Percentiles rank a stretch among this genome's conserved stretches.
These are phyloP conservation scores for Limnephilus rhombicus DNA, from an alignment of 2,888 invertebrate genomes.

Conservation along the genomic window DNA sequence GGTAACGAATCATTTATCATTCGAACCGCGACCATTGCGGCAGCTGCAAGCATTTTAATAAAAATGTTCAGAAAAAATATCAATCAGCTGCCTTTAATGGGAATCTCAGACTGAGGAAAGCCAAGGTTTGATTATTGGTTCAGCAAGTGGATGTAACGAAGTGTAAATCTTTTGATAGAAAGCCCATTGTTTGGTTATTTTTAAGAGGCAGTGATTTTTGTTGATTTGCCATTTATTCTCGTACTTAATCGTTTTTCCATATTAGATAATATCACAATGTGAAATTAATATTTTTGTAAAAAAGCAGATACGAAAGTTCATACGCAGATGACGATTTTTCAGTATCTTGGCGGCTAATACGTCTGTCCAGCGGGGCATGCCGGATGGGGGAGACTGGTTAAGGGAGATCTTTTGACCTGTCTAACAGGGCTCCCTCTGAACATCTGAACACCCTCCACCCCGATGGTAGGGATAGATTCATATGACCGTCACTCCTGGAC, in stretches of 20 bases:
- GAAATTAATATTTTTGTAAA: no score
- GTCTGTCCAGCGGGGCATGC: no score
- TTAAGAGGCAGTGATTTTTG: background rate
- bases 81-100: slow-evolving; percentile 61
- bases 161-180: background rate
- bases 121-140: slow-evolving; percentile 49
- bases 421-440: no score
- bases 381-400: no score
- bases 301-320: no score
- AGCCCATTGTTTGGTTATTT: slow-evolving; percentile 26
- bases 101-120: slow-evolving; percentile 63
- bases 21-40: slow-evolving; percentile 40
- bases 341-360: no score
- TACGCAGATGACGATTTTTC: no score
- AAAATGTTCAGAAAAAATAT: slow-evolving; percentile 44
- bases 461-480: no score
- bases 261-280: background rate
- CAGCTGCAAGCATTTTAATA: slow-evolving; percentile 61
- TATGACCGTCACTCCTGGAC: no score
- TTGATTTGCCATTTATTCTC: background rate
- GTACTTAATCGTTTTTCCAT: background rate
- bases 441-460: no score
- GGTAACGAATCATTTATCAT: slow-evolving; percentile 61
- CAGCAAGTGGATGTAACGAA: slow-evolving; percentile 43
- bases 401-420: no score